Evolutionary conservation across 2,797 vertebrate species (phyloP).

Genomic region (Clarias platycephalus): DNA sequence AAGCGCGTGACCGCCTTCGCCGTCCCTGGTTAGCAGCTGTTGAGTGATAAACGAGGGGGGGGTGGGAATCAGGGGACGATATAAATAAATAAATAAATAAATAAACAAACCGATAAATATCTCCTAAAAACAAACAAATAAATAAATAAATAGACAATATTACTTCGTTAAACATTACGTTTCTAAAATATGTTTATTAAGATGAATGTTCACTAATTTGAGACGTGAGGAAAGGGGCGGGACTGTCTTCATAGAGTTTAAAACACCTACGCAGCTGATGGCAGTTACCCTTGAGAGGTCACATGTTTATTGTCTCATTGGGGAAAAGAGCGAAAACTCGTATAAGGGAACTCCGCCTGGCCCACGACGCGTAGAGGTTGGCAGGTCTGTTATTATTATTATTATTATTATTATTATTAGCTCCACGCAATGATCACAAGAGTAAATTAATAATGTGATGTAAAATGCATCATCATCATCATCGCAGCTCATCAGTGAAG

Average conservation of each 20-base stretch:
- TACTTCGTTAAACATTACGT: neutral
- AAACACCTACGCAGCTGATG: neutral
- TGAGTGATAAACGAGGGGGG: no score
- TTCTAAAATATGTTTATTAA: neutral
- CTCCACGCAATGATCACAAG: neutral
- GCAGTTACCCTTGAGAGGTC: neutral
- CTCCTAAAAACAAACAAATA: neutral
- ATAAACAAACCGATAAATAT: neutral
- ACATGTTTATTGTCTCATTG: neutral
- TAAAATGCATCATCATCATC: neutral
- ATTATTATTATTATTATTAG: no score
- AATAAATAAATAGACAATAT: neutral
- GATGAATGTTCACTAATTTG: neutral
- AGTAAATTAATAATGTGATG: neutral
- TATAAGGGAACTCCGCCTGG: neutral
- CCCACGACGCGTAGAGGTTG: neutral
- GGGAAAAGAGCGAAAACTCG: neutral
- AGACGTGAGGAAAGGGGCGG: neutral
- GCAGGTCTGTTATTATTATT: neutral
- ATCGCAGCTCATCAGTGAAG: slow-evolving; percentile 25
- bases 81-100: neutral
- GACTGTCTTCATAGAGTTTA: neutral
- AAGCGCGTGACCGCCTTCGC: no score
- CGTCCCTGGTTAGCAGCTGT: no score
- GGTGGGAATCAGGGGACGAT: no score